These are phyloP conservation scores for Acipenser oxyrinchus DNA, from an alignment of 2,797 vertebrate species.

Conservation along the genomic window DNA sequence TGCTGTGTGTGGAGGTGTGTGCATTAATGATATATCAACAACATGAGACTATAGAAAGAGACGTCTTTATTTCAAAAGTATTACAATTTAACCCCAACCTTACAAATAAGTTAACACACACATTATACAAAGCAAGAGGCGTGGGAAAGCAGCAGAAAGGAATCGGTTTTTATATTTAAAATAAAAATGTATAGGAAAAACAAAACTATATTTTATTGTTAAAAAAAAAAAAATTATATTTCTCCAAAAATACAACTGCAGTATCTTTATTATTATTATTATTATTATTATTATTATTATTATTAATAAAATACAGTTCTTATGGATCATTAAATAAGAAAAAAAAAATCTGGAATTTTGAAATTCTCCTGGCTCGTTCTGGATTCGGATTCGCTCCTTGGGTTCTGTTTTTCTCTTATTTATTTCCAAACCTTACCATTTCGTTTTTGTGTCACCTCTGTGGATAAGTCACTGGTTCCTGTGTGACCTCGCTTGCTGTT, in stretches of 20 bases:
- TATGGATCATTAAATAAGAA: too few species aligned
- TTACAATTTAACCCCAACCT: neutral
- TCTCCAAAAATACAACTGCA: neutral
- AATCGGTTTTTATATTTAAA: neutral
- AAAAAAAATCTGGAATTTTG: too few species aligned
- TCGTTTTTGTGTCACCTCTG: too few species aligned
- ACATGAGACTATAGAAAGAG: neutral
- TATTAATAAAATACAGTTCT: neutral
- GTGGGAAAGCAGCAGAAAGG: neutral
- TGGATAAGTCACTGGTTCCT: too few species aligned
- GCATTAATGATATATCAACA: neutral
- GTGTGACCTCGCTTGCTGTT: too few species aligned
- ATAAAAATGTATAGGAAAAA: neutral
- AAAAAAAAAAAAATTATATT: too few species aligned
- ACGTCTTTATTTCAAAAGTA: neutral
- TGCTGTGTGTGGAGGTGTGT: neutral
- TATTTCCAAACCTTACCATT: too few species aligned
- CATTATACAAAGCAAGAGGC: neutral
- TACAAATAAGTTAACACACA: conserved; percentile 3
- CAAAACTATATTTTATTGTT: neutral
- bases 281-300: too few species aligned
- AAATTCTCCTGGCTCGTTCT: too few species aligned
- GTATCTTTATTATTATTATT: neutral
- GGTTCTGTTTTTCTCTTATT: too few species aligned
- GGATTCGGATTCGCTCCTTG: too few species aligned